Conservation (phyloP, 2,113 vertebrate species). For the Ploceus nigricollis region DNA sequence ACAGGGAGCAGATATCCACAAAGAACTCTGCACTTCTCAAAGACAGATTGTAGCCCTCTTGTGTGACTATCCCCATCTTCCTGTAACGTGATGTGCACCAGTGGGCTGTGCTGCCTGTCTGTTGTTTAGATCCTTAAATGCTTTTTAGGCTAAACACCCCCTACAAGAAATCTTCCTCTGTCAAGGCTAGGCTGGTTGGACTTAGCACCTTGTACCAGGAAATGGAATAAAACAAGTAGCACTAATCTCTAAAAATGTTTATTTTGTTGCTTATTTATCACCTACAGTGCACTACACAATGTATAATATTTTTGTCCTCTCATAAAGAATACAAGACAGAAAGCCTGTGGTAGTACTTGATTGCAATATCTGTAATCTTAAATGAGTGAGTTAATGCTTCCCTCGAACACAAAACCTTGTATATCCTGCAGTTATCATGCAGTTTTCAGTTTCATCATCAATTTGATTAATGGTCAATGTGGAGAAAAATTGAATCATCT, state of each 20-base stretch:
- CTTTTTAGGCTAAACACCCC: not conserved
- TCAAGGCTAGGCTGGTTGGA: not conserved
- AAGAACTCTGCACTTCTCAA: not conserved
- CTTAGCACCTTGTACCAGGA: not conserved
- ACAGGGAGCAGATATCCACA: not conserved
- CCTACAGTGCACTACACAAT: not conserved
- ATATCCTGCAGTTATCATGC: not conserved
- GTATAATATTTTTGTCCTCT: not conserved
- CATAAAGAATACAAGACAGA: not conserved
- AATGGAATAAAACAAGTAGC: not conserved
- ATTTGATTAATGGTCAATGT: not conserved
- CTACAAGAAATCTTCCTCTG: not conserved
- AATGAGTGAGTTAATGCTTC: not conserved
- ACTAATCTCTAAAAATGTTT: not conserved
- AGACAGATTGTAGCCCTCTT: not conserved
- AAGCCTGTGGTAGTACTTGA: not conserved
- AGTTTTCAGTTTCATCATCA: not conserved
- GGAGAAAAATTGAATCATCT: not conserved
- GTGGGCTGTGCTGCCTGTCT: not conserved
- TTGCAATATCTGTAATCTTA: not conserved
- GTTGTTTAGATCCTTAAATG: not conserved
- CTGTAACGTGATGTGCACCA: not conserved
- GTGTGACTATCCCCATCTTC: not conserved
- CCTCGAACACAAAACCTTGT: not conserved
- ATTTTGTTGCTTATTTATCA: not conserved